These are phyloP conservation scores for Dryoscopus gambensis DNA, from an alignment of 2,113 vertebrate genomes.

Conservation along the genomic window DNA sequence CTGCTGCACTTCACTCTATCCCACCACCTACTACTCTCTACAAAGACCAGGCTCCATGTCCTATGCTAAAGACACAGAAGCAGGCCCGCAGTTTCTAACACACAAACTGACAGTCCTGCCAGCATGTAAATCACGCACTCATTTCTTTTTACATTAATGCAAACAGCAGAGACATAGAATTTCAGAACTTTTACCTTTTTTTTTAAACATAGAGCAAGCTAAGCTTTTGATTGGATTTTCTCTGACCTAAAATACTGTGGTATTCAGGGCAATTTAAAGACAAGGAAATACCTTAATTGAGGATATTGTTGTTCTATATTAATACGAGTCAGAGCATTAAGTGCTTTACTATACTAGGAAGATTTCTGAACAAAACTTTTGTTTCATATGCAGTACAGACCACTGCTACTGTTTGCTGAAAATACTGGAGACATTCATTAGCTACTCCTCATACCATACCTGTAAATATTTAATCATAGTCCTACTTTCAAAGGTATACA, in stretches of 20 bases:
- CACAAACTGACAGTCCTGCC: not conserved
- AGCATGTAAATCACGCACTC: not conserved
- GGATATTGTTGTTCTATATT: not conserved
- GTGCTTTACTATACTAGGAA: not conserved
- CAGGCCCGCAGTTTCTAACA: not conserved
- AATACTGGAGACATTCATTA: slow-evolving; percentile 28
- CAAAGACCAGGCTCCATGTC: not conserved
- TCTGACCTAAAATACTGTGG: not conserved
- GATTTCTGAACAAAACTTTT: not conserved
- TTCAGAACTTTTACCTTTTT: not conserved
- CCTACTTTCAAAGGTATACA: slow-evolving; percentile 42
- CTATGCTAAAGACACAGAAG: not conserved
- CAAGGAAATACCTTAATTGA: not conserved
- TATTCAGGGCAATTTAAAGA: not conserved
- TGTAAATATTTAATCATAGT: slow-evolving; percentile 58
- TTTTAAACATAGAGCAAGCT: not conserved
- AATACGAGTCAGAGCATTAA: not conserved
- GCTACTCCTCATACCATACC: not conserved
- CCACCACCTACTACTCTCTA: not conserved
- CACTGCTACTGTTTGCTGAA: not conserved
- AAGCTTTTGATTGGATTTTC: not conserved
- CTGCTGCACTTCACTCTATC: not conserved
- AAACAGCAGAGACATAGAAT: not conserved
- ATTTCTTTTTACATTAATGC: not conserved
- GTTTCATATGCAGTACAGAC: not conserved